phyloP scores from a whole-genome alignment of 2,888 invertebrate genomes.

The Acanthosepion pharaonis region DNA sequence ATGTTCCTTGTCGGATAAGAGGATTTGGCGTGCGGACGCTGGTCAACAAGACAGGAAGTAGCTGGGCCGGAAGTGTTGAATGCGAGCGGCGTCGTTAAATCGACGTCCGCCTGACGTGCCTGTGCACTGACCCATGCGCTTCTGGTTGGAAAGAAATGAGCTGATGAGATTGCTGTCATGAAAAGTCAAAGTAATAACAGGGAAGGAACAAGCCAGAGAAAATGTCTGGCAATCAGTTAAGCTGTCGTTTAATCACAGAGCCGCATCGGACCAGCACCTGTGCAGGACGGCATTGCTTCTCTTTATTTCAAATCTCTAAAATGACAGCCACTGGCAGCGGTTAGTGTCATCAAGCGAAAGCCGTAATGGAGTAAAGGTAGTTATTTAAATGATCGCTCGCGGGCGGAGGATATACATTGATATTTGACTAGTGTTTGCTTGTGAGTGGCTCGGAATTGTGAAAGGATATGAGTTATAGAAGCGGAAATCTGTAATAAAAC shows the following conservation, averaged over 20 bases:
- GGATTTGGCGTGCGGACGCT: background rate
- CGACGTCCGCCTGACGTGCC: background rate
- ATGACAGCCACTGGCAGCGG: background rate
- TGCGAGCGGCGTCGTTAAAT: background rate
- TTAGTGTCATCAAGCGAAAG: background rate
- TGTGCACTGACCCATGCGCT: background rate
- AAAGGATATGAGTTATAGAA: too few species aligned
- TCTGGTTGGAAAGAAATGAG: background rate
- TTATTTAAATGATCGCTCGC: too few species aligned
- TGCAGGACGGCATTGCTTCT: background rate
- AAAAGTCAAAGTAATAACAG: background rate
- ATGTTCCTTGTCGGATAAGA: background rate
- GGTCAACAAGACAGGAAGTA: slow-evolving; percentile 33
- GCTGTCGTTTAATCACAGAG: background rate
- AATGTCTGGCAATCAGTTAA: background rate
- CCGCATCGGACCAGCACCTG: background rate
- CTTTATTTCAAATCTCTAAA: background rate
- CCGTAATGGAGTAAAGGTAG: background rate
- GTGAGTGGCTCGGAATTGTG: too few species aligned
- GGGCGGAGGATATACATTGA: too few species aligned
- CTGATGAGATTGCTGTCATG: background rate
- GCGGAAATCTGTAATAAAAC: too few species aligned
- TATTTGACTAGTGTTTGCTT: too few species aligned
- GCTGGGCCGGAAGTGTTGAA: background rate
- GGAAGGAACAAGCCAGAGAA: background rate